phyloP scores from a whole-genome alignment of 1,140 invertebrate genomes.

The Elymnias hypermnestra region DNA sequence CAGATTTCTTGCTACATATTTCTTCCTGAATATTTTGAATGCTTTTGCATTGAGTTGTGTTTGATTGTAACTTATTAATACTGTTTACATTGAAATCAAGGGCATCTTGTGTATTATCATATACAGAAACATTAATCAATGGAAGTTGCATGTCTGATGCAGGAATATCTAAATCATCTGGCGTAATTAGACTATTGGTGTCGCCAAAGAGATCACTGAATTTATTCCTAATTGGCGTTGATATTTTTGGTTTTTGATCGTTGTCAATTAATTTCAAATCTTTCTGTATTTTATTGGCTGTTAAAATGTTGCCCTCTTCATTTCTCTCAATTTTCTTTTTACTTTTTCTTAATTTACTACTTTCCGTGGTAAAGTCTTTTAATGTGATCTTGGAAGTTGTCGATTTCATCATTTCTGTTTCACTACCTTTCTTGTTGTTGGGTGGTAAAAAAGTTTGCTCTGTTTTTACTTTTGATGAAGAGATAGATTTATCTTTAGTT shows the following conservation, averaged over 20 bases:
- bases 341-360: slow-evolving; percentile 23
- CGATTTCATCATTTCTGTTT: slow-evolving; percentile 4
- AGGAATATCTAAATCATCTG: slow-evolving; percentile 52
- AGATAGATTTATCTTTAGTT: too few relatives aligned
- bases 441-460: too few relatives aligned
- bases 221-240: slow-evolving; percentile 29
- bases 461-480: too few relatives aligned
- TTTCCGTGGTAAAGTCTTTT: slow-evolving; percentile 10
- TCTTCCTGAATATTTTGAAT: too few relatives aligned
- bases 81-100: slow-evolving; percentile 33
- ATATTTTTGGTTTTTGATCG: slow-evolving; percentile 11
- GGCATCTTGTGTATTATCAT: slow-evolving; percentile 55
- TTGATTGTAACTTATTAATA: slow-evolving; percentile 12
- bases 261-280: slow-evolving; percentile 19
- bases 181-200: slow-evolving; percentile 58
- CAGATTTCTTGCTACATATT: neutral
- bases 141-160: slow-evolving; percentile 4
- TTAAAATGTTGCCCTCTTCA: slow-evolving; percentile 9
- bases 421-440: too few relatives aligned
- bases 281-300: slow-evolving; percentile 2
- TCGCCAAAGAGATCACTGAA: slow-evolving; percentile 63
- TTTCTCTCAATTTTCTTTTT: slow-evolving; percentile 21
- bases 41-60: slow-evolving; percentile 1
- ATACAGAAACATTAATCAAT: slow-evolving; percentile 25
- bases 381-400: neutral